A percentile compares a stretch with the other conserved stretches of the same genome.
Evolutionary conservation across 2,888 invertebrate genomes (phyloP).

Genomic region (Pterostichus madidus): DNA sequence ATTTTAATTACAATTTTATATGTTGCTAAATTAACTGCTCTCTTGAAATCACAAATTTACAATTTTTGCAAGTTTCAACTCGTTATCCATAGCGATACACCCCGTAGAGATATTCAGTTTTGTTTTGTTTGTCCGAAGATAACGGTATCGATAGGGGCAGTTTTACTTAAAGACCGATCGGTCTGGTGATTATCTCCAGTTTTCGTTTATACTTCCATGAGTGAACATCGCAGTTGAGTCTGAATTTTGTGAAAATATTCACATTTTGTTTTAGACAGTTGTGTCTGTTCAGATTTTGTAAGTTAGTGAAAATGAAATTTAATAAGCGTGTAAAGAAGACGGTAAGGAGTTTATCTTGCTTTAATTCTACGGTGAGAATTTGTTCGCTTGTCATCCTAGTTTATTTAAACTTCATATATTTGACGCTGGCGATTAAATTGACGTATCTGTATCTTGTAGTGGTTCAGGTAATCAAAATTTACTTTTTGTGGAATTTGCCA

Average conservation of each 20-base stretch:
- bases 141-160: slow-evolving; percentile 35
- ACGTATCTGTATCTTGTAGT: slow-evolving; percentile 38
- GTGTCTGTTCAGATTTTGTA: slow-evolving; percentile 18
- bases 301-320: slow-evolving; percentile 63
- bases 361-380: slow-evolving; percentile 39
- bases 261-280: slow-evolving; percentile 30
- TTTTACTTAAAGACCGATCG: slow-evolving; percentile 28
- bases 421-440: slow-evolving; percentile 28
- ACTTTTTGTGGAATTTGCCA: background rate
- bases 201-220: slow-evolving; percentile 33
- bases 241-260: slow-evolving; percentile 19
- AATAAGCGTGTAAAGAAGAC: slow-evolving; percentile 57
- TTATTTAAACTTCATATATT: slow-evolving; percentile 25
- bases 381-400: slow-evolving; percentile 28
- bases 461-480: slow-evolving; percentile 56
- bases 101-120: background rate
- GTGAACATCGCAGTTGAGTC: slow-evolving; percentile 56
- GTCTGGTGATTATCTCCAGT: slow-evolving; percentile 21
- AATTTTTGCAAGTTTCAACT: slow-evolving; percentile 8
- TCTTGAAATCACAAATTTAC: background rate
- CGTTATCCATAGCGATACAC: slow-evolving; percentile 20
- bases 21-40: background rate
- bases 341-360: slow-evolving; percentile 54
- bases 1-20: too few species aligned
- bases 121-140: slow-evolving; percentile 5